Conservation (phyloP, 1,140 invertebrate species). For the Drosophila tsacasi region DNA sequence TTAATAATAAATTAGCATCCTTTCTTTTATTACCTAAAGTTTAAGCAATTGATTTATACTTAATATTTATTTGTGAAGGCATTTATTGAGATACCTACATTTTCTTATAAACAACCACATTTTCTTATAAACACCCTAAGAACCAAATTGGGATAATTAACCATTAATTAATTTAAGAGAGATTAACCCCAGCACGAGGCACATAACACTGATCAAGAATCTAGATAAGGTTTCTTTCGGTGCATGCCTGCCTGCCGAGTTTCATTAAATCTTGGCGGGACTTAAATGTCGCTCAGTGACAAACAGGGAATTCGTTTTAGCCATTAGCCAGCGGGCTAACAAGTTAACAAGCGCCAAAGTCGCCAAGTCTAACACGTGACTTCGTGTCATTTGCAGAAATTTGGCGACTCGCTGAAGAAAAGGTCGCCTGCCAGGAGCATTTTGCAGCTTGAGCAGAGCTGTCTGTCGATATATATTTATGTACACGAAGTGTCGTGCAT, state of each 20-base stretch:
- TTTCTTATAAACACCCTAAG: no score
- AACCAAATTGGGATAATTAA: background rate
- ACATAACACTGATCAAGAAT: background rate
- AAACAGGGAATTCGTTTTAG: constrained; percentile 81
- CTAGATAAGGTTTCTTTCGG: background rate
- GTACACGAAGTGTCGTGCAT: constrained; percentile 21
- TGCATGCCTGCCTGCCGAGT: constrained; percentile 16
- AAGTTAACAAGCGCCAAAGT: constrained; percentile 80
- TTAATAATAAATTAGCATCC: no score
- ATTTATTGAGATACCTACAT: no score
- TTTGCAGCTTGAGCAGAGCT: constrained; percentile 25
- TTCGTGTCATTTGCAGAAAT: constrained; percentile 81
- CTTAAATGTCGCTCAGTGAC: constrained; percentile 71
- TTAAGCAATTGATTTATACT: background rate
- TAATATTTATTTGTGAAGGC: no score
- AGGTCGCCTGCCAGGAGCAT: constrained; percentile 48
- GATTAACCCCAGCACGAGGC: background rate
- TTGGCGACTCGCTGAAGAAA: constrained; percentile 36
- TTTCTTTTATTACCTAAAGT: background rate
- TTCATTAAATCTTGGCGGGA: constrained; percentile 68
- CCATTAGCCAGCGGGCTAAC: constrained; percentile 75
- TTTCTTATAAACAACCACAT: no score
- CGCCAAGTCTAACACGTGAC: constrained; percentile 82
- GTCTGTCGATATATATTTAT: constrained; percentile 40
- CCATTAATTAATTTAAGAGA: background rate